Conservation (phyloP, 2,113 vertebrate species). For the Brachyhypopomus gauderio region DNA sequence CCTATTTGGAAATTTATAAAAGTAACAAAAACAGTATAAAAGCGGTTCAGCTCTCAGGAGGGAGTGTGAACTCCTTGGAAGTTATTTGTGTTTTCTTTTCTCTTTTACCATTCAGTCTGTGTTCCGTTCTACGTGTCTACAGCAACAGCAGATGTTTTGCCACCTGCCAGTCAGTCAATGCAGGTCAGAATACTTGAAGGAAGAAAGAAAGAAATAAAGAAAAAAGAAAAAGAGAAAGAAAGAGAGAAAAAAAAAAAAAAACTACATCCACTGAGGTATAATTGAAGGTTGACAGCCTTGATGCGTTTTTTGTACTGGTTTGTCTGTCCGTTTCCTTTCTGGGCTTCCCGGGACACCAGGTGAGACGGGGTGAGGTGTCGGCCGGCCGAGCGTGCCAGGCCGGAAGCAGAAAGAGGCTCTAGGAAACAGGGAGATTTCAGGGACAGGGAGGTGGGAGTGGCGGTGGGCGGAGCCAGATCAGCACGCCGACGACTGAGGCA, state of each 20-base stretch:
- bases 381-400: background rate
- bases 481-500: conserved; percentile 97
- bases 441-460: background rate
- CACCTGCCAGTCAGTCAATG: conserved; percentile 57
- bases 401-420: background rate
- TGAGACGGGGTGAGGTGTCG: background rate
- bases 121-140: conserved; percentile 63
- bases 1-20: conserved; percentile 68
- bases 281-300: conserved; percentile 76
- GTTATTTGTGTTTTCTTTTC: conserved; percentile 17
- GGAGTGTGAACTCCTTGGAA: conserved; percentile 47
- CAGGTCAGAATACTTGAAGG: conserved; percentile 39
- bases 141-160: conserved; percentile 73
- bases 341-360: conserved; percentile 21
- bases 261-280: conserved; percentile 82
- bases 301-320: conserved; percentile 3
- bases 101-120: conserved; percentile 21
- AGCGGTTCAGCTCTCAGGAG: conserved; percentile 60
- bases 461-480: conserved; percentile 71
- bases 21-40: conserved; percentile 71
- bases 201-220: conserved; percentile 54
- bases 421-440: background rate
- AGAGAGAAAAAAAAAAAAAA: conserved; percentile 51
- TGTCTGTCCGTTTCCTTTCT: conserved; percentile 12
- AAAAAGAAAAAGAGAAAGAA: conserved; percentile 61